Evolutionary conservation across 92 coral and sea anemone species (phyloP), one percentile per base, ranked within the genome.

Genomic region (Siderastrea radians): DNA sequence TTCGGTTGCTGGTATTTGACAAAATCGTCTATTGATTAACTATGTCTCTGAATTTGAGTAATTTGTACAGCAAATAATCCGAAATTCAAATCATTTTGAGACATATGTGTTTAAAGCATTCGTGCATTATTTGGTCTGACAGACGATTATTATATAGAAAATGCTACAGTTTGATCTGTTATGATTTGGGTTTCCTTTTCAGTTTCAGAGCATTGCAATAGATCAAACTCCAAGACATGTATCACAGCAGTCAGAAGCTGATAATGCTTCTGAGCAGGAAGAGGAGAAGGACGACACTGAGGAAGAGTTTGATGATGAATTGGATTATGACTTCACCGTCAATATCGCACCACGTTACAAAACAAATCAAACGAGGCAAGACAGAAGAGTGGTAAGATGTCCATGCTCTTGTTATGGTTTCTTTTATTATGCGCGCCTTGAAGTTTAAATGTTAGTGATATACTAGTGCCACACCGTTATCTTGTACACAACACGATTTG

Each of bases 261-360:
- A 75, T 67, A 46, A 68, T 46, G 53, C 2, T 0, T 1, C 75
- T 43, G 54, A 52, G 17, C 53, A 80, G 14, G 66, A 14, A 9
- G 76, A 78, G 6, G 68, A 80, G 49, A 64, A 66, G 74, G 50
- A 51, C 54, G 78, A 52, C 11, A 44, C 38, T 67, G 84, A 44
- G 17, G 84, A 67, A 10, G 84, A 80, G 50, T 53, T 54, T 15
- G 84, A 80, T 54, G 19, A 61, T 6, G 74, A 64, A 67, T 17
- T 38, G 49, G 72, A 80, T 53, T 52, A 66, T 51, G 64, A 80
- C 58, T 52, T 61, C 49, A 69, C 26, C 44, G 47, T 52, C 15
- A 44, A 53, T 47, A 78, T n/a, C 58, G 62, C 71, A n/a, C 83
- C 83, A 1, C 54, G 50, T 78, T 63, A 6, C 7, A 78, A n/a